Percentiles rank a stretch among this genome's conserved stretches.
Evolutionary conservation across 2,797 vertebrate species (phyloP).

Genomic region (Meda fulgida): DNA sequence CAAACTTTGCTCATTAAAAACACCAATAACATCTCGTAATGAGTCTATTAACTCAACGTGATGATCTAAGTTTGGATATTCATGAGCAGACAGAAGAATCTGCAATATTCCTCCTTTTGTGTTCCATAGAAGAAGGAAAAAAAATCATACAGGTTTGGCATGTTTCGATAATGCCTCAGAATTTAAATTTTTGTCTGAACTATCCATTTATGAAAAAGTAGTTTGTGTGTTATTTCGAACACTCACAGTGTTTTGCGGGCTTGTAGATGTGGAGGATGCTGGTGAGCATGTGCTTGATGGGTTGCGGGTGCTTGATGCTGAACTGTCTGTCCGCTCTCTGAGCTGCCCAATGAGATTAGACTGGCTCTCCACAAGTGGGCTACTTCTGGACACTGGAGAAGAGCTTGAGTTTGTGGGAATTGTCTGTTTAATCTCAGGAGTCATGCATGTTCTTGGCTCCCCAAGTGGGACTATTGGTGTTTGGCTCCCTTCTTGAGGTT

Average conservation of each 20-base stretch:
- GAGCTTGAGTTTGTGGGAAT: slow-evolving; percentile 4
- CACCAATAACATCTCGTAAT: background rate
- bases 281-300: slow-evolving; percentile 44
- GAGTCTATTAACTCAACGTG: background rate
- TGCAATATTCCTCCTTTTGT: background rate
- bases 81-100: background rate
- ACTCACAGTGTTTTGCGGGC: slow-evolving; percentile 59
- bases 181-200: background rate
- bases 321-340: slow-evolving; percentile 20
- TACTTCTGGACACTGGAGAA: slow-evolving; percentile 44
- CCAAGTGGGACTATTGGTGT: background rate
- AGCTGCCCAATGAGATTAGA: slow-evolving; percentile 32
- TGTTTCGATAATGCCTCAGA: background rate
- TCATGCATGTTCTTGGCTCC: background rate
- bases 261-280: slow-evolving; percentile 35
- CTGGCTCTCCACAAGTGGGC: slow-evolving; percentile 27
- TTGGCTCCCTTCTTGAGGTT: slow-evolving; percentile 64
- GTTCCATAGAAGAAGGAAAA: background rate
- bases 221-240: slow-evolving; percentile 6
- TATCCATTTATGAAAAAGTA: background rate
- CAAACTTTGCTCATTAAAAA: background rate
- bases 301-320: slow-evolving; percentile 29
- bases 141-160: background rate
- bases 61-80: background rate
- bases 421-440: slow-evolving; percentile 19